These are phyloP conservation scores for Parapsyche elsis DNA, from an alignment of 1,140 invertebrate species.

Conservation along the genomic window DNA sequence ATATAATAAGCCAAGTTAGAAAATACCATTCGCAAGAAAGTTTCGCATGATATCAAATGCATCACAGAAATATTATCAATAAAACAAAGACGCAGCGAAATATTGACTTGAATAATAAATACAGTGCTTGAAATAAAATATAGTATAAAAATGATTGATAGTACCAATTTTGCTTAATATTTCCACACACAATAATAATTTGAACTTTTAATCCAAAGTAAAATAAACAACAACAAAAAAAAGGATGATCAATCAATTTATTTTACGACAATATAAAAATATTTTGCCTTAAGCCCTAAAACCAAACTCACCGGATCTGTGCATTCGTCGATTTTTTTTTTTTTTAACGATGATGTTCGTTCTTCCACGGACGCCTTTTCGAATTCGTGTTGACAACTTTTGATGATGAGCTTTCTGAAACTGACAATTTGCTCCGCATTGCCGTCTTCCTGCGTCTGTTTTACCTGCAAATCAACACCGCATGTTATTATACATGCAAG, in stretches of 20 bases:
- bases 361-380: conserved; percentile 74
- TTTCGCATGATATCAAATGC: too few species aligned
- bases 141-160: too few species aligned
- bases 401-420: conserved; percentile 86
- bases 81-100: too few species aligned
- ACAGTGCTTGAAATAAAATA: too few species aligned
- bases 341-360: conserved; percentile 72
- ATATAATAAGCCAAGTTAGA: too few species aligned
- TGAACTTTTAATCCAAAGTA: too few species aligned
- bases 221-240: background rate
- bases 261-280: background rate
- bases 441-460: background rate
- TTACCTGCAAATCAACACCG: conserved; percentile 24
- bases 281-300: background rate
- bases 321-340: conserved; percentile 73
- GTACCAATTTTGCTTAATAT: too few species aligned
- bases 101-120: too few species aligned
- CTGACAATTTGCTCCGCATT: conserved; percentile 64
- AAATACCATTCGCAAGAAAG: too few species aligned
- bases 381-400: conserved; percentile 88
- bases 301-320: conserved; percentile 67
- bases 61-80: too few species aligned
- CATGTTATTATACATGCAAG: background rate
- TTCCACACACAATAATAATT: too few species aligned
- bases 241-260: background rate